Conservation (phyloP, 2,888 invertebrate genomes). For the Trachelus iudaicus region DNA sequence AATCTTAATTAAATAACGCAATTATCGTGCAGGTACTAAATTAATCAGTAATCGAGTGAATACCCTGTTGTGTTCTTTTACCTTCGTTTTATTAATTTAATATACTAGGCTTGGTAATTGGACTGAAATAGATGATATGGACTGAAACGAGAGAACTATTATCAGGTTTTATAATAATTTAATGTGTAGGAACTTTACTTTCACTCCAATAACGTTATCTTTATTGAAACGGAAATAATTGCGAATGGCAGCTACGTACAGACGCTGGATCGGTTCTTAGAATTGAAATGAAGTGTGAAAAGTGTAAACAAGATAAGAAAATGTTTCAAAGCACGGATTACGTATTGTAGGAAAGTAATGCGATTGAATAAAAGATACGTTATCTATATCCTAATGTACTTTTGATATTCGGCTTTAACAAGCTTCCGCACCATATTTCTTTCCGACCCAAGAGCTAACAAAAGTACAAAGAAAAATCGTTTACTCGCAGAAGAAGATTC, state of each 20-base stretch:
- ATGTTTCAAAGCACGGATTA: neutral
- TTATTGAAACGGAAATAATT: neutral
- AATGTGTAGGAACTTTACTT: neutral
- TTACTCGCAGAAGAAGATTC: constrained; percentile 64
- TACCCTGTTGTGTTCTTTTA: too few species aligned
- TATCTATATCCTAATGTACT: neutral
- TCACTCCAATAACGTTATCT: neutral
- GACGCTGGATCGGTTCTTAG: neutral
- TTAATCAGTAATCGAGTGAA: too few species aligned
- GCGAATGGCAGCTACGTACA: too few species aligned
- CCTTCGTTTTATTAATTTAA: neutral
- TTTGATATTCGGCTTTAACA: neutral
- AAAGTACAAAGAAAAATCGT: neutral
- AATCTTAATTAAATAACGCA: neutral
- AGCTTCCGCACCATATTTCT: neutral
- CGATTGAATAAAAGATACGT: neutral
- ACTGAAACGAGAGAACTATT: neutral
- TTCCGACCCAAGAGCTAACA: neutral
- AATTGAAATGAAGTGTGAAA: neutral
- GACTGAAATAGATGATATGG: neutral
- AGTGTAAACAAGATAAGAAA: neutral
- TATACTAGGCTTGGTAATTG: neutral
- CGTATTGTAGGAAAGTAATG: neutral
- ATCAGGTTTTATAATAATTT: neutral
- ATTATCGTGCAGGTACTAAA: neutral